Evolutionary conservation across 2,113 vertebrate species (phyloP).

Genomic region (Miniopterus natalensis): DNA sequence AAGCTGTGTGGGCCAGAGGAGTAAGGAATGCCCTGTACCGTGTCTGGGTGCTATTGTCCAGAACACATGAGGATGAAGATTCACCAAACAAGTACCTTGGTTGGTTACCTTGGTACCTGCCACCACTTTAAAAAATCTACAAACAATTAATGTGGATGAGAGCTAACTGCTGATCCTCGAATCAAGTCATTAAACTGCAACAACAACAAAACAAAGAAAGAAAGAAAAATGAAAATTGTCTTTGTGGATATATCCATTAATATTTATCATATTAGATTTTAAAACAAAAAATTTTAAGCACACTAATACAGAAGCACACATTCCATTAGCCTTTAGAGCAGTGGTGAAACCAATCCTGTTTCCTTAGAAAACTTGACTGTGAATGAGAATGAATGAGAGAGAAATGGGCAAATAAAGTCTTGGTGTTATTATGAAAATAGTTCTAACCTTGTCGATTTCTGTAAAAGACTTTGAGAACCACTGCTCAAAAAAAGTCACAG

Average conservation of each 20-base stretch:
- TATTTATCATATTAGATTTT: constrained; percentile 5
- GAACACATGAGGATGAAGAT: background rate
- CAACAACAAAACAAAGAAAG: background rate
- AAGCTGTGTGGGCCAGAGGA: background rate
- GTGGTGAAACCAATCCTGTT: background rate
- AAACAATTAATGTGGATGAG: background rate
- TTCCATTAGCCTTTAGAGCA: background rate
- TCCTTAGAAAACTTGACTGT: background rate
- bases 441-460: background rate
- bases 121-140: background rate
- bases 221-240: background rate
- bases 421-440: background rate
- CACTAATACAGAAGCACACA: background rate
- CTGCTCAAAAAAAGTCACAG: background rate
- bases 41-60: background rate
- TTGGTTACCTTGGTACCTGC: background rate
- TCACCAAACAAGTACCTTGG: background rate
- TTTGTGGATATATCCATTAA: background rate
- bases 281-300: background rate
- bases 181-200: background rate
- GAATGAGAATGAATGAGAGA: background rate
- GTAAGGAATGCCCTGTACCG: background rate
- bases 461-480: background rate
- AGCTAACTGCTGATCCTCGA: background rate
- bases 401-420: background rate